Evolutionary conservation across 2,888 invertebrate species (phyloP).

Genomic region (Caenorhabditis drosophilae): DNA sequence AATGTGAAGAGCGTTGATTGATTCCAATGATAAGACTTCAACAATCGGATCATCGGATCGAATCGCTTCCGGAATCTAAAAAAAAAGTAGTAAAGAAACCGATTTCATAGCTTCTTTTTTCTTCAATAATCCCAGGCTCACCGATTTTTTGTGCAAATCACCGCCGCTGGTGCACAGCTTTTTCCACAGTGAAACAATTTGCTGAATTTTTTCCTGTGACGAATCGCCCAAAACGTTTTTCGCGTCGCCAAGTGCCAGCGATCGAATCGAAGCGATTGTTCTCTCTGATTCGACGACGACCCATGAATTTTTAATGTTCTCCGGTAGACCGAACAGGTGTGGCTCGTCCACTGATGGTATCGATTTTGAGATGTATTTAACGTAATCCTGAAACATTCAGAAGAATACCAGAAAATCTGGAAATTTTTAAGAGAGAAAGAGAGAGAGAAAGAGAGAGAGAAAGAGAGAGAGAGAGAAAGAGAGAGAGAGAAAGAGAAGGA

Average conservation of each 20-base stretch:
- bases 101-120: too few relatives aligned
- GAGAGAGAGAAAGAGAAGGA: too few relatives aligned
- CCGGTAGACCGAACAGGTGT: conserved; percentile 81
- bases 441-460: too few relatives aligned
- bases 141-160: conserved; percentile 7
- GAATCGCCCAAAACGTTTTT: conserved; percentile 72
- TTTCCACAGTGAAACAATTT: conserved; percentile 83
- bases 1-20: conserved; percentile 25
- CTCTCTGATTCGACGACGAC: conserved; percentile 77
- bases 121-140: not conserved
- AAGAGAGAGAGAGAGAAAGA: too few relatives aligned
- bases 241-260: conserved; percentile 32
- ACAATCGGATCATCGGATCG: conserved; percentile 21
- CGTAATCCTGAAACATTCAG: conserved; percentile 46
- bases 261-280: conserved; percentile 76
- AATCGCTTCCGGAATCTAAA: not conserved
- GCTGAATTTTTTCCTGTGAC: conserved; percentile 75
- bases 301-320: conserved; percentile 85
- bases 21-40: conserved; percentile 42
- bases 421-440: too few relatives aligned
- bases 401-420: too few relatives aligned
- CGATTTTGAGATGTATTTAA: conserved; percentile 76
- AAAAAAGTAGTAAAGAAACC: too few relatives aligned
- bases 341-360: conserved; percentile 49
- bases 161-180: conserved; percentile 74